Conservation (phyloP, 2,797 vertebrate species). For the Galagoides demidoff region DNA sequence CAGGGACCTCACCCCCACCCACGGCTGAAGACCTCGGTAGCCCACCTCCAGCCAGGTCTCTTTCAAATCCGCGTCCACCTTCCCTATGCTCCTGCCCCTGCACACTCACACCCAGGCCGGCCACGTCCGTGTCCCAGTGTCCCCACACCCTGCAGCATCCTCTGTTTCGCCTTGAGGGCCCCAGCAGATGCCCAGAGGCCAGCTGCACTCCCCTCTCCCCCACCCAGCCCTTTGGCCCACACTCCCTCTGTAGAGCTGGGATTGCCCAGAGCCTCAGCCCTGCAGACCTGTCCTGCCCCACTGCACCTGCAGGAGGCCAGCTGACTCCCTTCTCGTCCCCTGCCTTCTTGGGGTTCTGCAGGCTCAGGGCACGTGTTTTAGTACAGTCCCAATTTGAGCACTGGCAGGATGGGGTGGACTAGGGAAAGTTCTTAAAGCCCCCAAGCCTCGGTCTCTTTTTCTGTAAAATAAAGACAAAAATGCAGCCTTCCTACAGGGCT, state of each 20-base stretch:
- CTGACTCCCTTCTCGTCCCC: background rate
- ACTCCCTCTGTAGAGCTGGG: background rate
- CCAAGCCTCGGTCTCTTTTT: background rate
- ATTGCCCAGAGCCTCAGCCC: too few species aligned
- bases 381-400: background rate
- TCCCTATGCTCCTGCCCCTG: background rate
- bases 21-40: background rate
- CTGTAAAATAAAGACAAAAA: background rate
- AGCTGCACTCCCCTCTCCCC: too few species aligned
- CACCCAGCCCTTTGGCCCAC: background rate
- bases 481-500: background rate
- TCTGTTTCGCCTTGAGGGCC: background rate
- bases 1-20: too few species aligned
- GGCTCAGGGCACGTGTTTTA: background rate
- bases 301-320: background rate
- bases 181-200: background rate
- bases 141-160: background rate
- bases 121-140: background rate
- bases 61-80: too few species aligned
- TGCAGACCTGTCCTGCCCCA: background rate
- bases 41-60: background rate
- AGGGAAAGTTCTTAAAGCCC: background rate
- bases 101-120: background rate
- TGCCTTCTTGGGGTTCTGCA: background rate
- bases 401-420: background rate